Evolutionary conservation across 2,888 invertebrate genomes (phyloP), one percentile per base, ranked within the genome.

Genomic region (Corythucha ciliata): DNA sequence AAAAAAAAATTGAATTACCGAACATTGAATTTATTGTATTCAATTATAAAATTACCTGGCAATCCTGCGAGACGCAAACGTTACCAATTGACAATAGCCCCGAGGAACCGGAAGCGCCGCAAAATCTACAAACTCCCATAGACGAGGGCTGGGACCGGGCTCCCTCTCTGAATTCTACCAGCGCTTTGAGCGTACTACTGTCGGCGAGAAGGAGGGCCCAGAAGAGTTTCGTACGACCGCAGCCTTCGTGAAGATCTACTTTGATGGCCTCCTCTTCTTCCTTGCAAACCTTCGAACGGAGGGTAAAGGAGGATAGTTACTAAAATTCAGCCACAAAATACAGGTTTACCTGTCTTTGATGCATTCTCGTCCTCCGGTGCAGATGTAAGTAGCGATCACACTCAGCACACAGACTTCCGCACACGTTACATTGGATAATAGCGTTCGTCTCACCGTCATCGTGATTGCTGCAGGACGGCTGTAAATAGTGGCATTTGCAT

Each of bases 181-280:
- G 70, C 0, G 84, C 88, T 68, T 96, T 96, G 14, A 96, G 71
- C 0, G 94, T 94, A 60, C 86, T 80, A 0, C 92, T 85, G 67
- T 97, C 96, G 1, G 96, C 92, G 20, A 97, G 71, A 1, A 93
- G 83, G 63, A 94, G 72, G 5, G 97, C 74, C 93, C 96, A 96
- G 69, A 92, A 93, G 4, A 97, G 72, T 69, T 96, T 94, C 1
- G 91, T 92, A 29, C 97, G 77, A 0, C 96, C 96, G 67, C 96
- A 96, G 0, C 86, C 74, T 69, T 93, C 96, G 69, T 97, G 96
- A n/a, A 96, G 76, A 69, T 97, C 94, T 4, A 97, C 90, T 57
- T 90, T 84, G 55, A 96, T 92, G 0, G 93, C 89, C 67, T 92
- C 91, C 65, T 94, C 92, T 64, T 94, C 93, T 65, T 93, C 93